Evolutionary conservation across 2,113 vertebrate genomes (phyloP), one percentile per base, ranked within the genome.

Genomic region (Oreochromis tanganicae): DNA sequence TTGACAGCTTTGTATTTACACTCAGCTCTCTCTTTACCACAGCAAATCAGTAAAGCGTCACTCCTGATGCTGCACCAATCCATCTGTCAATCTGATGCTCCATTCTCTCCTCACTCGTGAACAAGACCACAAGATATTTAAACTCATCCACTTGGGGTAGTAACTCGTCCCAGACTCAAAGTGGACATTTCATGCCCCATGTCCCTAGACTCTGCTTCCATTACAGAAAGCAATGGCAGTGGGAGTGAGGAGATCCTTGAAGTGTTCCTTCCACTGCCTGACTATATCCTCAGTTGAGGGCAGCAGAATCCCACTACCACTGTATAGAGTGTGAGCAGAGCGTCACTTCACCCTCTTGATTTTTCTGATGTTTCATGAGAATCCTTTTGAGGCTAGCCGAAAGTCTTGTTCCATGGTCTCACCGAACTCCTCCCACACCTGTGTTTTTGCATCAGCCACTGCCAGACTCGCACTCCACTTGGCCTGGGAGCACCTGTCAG

Each of bases 131-230:
- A 63, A 63, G 0, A 36, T 63, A 36, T 63, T 63, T 63, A 12
- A 66, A 66, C 17, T n/a, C 10, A 66, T 66, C n/a, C 61, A 66
- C 32, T 66, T 66, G 61, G 61, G 36, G 17, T 66, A 66, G 61
- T 66, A 66, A 66, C 61, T 66, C 6, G 0, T n/a, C 2, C 17
- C 2, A 66, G 1, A 66, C 4, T 66, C 6, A 66, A 10, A n/a
- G 61, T 38, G 61, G 61, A 66, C 17, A 0, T 66, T 66, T 34
- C 61, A 34, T 19, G 29, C 29, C 29, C 29, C 5, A 10, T 61
- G 29, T 19, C 16, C 61, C 6, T 12, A 66, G 17, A 66, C 2
- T 66, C 32, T 66, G 61, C 61, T 66, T 7, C 61, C 10, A 66
- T 66, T 66, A 12, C 6, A 66, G 61, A 66, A 66, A 7, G 4